These are phyloP conservation scores for Ptychobarbus kaznakovi DNA, from an alignment of 2,797 vertebrate species.

Conservation along the genomic window DNA sequence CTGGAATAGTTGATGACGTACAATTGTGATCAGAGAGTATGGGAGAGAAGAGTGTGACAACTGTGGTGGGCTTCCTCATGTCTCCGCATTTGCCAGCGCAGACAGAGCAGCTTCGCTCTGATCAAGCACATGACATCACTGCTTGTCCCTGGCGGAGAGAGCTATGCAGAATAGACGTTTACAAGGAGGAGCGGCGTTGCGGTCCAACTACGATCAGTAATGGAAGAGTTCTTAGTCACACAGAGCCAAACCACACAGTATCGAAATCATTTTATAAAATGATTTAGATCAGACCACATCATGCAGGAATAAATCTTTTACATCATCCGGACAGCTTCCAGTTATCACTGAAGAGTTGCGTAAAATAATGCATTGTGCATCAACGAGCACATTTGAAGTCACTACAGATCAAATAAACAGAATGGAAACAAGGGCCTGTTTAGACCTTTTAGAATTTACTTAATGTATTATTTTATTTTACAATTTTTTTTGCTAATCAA, in stretches of 20 bases:
- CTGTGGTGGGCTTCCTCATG: conserved; percentile 52
- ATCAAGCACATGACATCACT: conserved; percentile 49
- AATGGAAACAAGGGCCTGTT: conserved; percentile 60
- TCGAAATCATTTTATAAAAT: conserved; percentile 63
- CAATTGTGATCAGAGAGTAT: conserved; percentile 56
- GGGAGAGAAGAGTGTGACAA: conserved; percentile 45
- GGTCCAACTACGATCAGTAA: conserved; percentile 55
- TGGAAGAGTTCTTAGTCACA: conserved; percentile 59
- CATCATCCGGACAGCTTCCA: conserved; percentile 56
- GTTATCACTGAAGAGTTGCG: conserved; percentile 54
- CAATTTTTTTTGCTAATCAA: neutral
- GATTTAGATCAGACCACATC: conserved; percentile 62
- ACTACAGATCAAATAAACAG: conserved; percentile 67
- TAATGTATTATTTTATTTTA: neutral
- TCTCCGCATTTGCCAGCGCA: conserved; percentile 50
- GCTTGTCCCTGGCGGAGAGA: conserved; percentile 35
- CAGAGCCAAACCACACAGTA: conserved; percentile 55
- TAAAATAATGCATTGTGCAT: conserved; percentile 58
- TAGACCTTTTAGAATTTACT: neutral
- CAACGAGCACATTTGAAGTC: conserved; percentile 47
- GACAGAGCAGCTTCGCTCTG: conserved; percentile 38
- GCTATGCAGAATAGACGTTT: conserved; percentile 38
- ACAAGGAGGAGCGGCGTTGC: conserved; percentile 34
- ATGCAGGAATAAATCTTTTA: conserved; percentile 63
- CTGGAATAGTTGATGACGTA: conserved; percentile 55